Evolutionary conservation across 2,888 invertebrate genomes (phyloP).

Genomic region (Galeruca laticollis): DNA sequence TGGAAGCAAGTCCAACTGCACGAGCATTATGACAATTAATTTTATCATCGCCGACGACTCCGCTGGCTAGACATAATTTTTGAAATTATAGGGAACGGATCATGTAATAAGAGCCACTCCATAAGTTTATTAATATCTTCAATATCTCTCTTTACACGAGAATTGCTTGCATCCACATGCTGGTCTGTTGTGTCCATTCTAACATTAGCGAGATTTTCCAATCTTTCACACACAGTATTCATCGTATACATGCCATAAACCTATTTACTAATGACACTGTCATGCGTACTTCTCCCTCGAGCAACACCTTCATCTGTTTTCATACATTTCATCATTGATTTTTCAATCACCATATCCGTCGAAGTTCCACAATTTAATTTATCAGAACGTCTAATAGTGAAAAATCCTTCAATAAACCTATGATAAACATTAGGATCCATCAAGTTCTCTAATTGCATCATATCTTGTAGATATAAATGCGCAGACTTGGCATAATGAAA

Average conservation of each 20-base stretch:
- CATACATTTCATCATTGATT: constrained; percentile 55
- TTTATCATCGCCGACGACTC: constrained; percentile 33
- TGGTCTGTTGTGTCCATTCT: constrained; percentile 32
- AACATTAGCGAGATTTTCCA: constrained; percentile 57
- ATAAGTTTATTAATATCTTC: constrained; percentile 51
- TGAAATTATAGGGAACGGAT: constrained; percentile 22
- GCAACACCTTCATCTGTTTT: constrained; percentile 55
- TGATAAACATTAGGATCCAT: too few relatives aligned
- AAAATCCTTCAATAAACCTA: too few relatives aligned
- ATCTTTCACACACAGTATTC: constrained; percentile 36
- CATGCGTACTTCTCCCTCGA: constrained; percentile 46
- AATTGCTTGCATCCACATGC: constrained; percentile 59
- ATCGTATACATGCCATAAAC: constrained; percentile 55
- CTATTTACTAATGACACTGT: constrained; percentile 62
- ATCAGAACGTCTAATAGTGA: too few relatives aligned
- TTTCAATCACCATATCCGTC: constrained; percentile 30
- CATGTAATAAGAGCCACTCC: constrained; percentile 40
- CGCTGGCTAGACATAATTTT: constrained; percentile 28
- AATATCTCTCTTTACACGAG: constrained; percentile 54
- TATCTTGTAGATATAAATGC: too few relatives aligned
- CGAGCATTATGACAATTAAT: constrained; percentile 29
- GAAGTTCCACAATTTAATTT: too few relatives aligned
- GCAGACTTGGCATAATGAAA: too few relatives aligned
- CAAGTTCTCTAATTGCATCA: too few relatives aligned
- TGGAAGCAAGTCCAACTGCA: constrained; percentile 26